phyloP scores from a whole-genome alignment of 2,888 invertebrate genomes.

The Lutraria lutraria region DNA sequence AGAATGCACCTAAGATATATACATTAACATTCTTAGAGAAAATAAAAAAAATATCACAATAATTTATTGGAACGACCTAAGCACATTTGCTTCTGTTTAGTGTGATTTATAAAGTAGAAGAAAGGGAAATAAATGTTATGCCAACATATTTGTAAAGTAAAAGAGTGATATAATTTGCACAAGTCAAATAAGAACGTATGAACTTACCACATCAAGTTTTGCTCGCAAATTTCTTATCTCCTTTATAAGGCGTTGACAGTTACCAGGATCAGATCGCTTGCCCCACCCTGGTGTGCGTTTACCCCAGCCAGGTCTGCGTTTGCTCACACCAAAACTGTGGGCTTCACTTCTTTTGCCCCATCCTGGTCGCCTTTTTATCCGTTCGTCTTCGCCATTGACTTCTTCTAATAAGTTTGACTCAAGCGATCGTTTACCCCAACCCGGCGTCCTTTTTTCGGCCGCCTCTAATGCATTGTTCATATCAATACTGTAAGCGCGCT shows the following conservation, averaged over 20 bases:
- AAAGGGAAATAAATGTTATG: no score
- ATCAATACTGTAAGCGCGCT: constrained; percentile 47
- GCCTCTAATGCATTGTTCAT: constrained; percentile 42
- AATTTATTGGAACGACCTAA: no score
- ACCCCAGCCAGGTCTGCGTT: constrained; percentile 79
- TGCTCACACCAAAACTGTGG: constrained; percentile 77
- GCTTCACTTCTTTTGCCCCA: constrained; percentile 74
- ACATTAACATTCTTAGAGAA: no score
- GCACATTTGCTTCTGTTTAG: no score
- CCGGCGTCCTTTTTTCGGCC: constrained; percentile 70
- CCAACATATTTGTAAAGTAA: no score
- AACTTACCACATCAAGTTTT: constrained; percentile 63
- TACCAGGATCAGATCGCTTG: constrained; percentile 34
- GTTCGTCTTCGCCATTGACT: constrained; percentile 42
- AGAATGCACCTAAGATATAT: no score
- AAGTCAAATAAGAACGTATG: not conserved
- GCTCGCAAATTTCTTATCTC: constrained; percentile 57
- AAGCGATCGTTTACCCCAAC: constrained; percentile 72
- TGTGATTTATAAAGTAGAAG: no score
- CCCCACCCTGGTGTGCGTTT: constrained; percentile 68
- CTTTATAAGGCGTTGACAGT: constrained; percentile 52
- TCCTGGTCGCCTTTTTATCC: constrained; percentile 75
- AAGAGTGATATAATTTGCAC: no score
- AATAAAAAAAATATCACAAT: no score
- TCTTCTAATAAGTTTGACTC: constrained; percentile 41